phyloP scores from a whole-genome alignment of 2,888 invertebrate species.

The Chironomus tentans region DNA sequence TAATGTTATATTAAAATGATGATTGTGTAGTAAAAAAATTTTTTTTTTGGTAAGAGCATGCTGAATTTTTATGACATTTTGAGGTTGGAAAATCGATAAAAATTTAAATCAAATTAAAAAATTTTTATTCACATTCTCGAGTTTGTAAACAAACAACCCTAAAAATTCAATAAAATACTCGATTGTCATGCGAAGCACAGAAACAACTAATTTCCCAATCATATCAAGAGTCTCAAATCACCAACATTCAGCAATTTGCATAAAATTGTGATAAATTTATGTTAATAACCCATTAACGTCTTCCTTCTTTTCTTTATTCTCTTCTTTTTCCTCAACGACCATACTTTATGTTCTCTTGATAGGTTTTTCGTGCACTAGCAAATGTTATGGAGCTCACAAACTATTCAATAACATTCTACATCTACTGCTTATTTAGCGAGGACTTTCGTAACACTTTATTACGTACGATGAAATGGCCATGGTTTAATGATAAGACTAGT shows the following conservation, averaged over 20 bases:
- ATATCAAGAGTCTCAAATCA: not conserved
- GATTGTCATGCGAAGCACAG: too few relatives aligned
- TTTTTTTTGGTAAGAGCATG: too few relatives aligned
- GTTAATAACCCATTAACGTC: not conserved
- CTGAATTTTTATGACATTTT: too few relatives aligned
- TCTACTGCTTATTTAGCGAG: constrained; percentile 68
- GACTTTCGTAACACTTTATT: constrained; percentile 63
- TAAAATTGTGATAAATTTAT: constrained; percentile 17
- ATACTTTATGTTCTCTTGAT: constrained; percentile 29
- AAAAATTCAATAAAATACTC: too few relatives aligned
- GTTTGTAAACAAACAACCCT: too few relatives aligned
- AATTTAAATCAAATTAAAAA: not conserved
- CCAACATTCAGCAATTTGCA: not conserved
- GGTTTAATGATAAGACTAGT: constrained; percentile 36
- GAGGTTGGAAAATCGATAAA: too few relatives aligned
- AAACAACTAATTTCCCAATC: not conserved
- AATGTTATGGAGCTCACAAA: constrained; percentile 66
- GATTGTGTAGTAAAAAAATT: not conserved
- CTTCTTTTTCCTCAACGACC: not conserved
- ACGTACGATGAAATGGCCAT: constrained; percentile 53
- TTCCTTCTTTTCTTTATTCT: not conserved
- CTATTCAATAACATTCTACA: constrained; percentile 69
- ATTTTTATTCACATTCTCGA: not conserved
- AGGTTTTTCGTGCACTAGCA: constrained; percentile 61
- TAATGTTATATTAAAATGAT: too few relatives aligned